phyloP scores from a whole-genome alignment of 2,888 invertebrate genomes.

The Ophion ellenae region DNA sequence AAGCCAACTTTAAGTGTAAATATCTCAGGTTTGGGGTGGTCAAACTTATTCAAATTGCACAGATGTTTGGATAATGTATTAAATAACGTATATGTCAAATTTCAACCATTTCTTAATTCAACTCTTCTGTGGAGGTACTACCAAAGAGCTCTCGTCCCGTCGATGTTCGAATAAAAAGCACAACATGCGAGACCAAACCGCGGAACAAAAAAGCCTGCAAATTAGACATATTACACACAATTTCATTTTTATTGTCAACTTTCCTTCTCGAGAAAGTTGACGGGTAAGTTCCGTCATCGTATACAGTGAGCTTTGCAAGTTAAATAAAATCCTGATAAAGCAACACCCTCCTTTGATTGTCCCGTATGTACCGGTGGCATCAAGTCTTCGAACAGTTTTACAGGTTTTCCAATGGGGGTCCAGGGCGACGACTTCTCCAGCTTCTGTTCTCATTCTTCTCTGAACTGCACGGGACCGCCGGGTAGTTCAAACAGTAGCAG shows the following conservation, averaged over 20 bases:
- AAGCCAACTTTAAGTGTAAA: too few species aligned
- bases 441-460: slow-evolving; percentile 46
- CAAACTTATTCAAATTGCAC: too few species aligned
- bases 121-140: too few species aligned
- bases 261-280: not conserved
- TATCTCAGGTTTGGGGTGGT: too few species aligned
- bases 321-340: not conserved
- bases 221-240: not conserved
- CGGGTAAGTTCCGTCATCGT: not conserved
- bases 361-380: not conserved
- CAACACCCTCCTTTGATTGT: slow-evolving; percentile 22
- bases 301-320: not conserved
- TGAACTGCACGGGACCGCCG: slow-evolving; percentile 43
- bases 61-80: too few species aligned
- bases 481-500: slow-evolving; percentile 51
- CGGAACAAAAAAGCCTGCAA: not conserved
- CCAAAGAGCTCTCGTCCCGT: not conserved
- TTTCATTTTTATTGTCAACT: not conserved
- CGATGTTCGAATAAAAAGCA: not conserved
- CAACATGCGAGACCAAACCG: not conserved
- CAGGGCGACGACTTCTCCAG: slow-evolving; percentile 66
- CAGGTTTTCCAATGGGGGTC: slow-evolving; percentile 76
- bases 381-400: slow-evolving; percentile 71
- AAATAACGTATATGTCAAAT: too few species aligned
- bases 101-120: too few species aligned